These are phyloP conservation scores for Streblospio benedicti DNA, from an alignment of 1,140 invertebrate genomes.

Conservation along the genomic window DNA sequence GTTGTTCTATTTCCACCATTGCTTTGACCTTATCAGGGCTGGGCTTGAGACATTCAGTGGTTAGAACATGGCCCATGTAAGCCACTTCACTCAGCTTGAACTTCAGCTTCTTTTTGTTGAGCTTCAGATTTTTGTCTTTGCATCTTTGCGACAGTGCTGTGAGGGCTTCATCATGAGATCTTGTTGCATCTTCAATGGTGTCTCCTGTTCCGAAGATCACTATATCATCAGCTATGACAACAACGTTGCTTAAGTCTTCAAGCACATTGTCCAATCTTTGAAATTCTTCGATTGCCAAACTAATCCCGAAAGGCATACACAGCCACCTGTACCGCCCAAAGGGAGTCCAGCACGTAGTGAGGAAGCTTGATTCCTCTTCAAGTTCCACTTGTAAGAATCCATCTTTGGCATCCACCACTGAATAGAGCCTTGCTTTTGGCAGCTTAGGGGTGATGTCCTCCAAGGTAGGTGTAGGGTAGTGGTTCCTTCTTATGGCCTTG, in stretches of 20 bases:
- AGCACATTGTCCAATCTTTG: neutral
- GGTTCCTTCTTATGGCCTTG: conserved; percentile 19
- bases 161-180: neutral
- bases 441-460: conserved; percentile 29
- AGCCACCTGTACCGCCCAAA: conserved; percentile 2
- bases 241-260: neutral
- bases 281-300: neutral
- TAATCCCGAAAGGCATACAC: conserved; percentile 6
- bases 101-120: conserved; percentile 1
- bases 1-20: neutral
- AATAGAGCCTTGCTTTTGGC: conserved; percentile 43
- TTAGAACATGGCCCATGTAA: too few relatives aligned
- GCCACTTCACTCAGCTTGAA: neutral
- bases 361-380: conserved; percentile 13
- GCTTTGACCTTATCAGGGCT: neutral
- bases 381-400: conserved; percentile 38
- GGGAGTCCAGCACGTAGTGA: conserved; percentile 20
- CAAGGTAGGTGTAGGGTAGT: conserved; percentile 19
- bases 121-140: neutral
- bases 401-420: conserved; percentile 46
- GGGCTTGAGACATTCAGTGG: neutral
- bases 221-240: neutral
- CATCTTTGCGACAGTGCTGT: neutral
- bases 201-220: neutral
- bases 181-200: neutral